Percentiles rank a stretch among this genome's conserved stretches.
phyloP scores from a whole-genome alignment of 2,113 vertebrate genomes.

The Cettia cetti region DNA sequence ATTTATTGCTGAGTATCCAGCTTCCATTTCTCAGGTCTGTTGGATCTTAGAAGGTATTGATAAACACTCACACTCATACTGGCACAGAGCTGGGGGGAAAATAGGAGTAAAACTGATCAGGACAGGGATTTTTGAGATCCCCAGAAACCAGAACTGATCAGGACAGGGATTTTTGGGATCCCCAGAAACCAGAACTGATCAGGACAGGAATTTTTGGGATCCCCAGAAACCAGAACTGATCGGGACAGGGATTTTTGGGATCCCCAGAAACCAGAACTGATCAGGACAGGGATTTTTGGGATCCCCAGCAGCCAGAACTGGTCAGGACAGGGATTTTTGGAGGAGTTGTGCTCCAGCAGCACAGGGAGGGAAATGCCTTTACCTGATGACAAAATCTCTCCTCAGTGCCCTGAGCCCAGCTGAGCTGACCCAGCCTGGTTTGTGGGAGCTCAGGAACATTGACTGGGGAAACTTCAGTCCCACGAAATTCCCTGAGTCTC shows the following conservation, averaged over 20 bases:
- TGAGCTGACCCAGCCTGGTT: not conserved
- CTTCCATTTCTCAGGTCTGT: not conserved
- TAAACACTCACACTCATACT: not conserved
- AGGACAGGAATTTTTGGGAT: not conserved
- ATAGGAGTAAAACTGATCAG: not conserved
- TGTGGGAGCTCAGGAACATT: rapidly evolving
- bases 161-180: not conserved
- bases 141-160: too few species aligned
- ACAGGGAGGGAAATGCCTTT: not conserved
- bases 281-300: not conserved
- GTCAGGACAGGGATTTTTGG: not conserved
- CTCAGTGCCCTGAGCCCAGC: not conserved
- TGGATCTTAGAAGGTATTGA: not conserved
- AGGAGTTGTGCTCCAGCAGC: not conserved
- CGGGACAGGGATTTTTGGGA: not conserved
- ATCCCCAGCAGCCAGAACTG: not conserved
- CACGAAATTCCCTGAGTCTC: not conserved
- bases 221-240: not conserved
- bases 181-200: not conserved
- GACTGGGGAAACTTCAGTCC: not conserved
- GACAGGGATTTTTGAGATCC: too few species aligned
- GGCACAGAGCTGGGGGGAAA: not conserved
- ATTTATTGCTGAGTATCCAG: not conserved
- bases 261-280: not conserved
- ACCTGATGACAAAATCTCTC: rapidly evolving